Conservation (phyloP, 1,140 invertebrate genomes). For the Cydia strobilella region DNA sequence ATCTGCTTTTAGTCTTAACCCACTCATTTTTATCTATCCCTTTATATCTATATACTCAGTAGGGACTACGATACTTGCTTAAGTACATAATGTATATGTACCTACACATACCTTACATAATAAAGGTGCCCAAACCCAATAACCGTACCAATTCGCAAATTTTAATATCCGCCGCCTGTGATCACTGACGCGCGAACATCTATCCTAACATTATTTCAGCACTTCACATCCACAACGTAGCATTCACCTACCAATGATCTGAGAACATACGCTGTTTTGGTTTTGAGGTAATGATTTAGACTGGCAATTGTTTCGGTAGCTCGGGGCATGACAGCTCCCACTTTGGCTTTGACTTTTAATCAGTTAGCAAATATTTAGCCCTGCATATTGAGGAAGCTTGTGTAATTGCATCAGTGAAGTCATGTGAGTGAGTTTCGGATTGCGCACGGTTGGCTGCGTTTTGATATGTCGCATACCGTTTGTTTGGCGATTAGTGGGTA, state of each 20-base stretch:
- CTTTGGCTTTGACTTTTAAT: constrained; percentile 59
- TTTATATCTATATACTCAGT: too few species aligned
- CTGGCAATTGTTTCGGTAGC: constrained; percentile 57
- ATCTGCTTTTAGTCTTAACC: too few species aligned
- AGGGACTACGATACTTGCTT: too few species aligned
- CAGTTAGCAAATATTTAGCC: constrained; percentile 67
- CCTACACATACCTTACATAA: neutral
- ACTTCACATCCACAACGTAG: neutral
- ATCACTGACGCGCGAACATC: constrained; percentile 37
- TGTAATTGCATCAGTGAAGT: constrained; percentile 66
- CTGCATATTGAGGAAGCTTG: constrained; percentile 66
- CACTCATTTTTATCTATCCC: too few species aligned
- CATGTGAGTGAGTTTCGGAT: constrained; percentile 46
- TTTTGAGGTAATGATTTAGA: constrained; percentile 38
- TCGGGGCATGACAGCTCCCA: constrained; percentile 55
- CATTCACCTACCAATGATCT: neutral
- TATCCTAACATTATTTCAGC: constrained; percentile 40
- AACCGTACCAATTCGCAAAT: constrained; percentile 20
- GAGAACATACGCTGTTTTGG: neutral
- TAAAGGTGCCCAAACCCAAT: constrained; percentile 14
- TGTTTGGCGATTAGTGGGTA: constrained; percentile 9
- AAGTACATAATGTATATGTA: too few species aligned
- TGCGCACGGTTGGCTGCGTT: constrained; percentile 31
- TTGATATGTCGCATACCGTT: constrained; percentile 32
- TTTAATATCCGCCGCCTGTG: constrained; percentile 36